Evolutionary conservation across 2,797 vertebrate species (phyloP).

Genomic region (Allobates femoralis): DNA sequence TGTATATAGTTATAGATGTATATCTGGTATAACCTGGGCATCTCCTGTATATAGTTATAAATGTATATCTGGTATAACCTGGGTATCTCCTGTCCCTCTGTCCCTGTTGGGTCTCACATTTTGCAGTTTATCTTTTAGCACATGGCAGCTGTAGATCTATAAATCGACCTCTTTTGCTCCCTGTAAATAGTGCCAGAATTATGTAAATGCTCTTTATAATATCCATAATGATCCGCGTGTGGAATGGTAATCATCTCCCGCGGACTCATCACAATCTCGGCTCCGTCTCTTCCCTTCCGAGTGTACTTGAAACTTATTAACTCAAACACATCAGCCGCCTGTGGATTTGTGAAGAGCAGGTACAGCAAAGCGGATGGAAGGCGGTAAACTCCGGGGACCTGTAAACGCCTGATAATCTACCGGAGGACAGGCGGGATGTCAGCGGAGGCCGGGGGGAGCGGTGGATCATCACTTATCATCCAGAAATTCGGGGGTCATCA

Average conservation of each 20-base stretch:
- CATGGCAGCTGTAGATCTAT: background rate
- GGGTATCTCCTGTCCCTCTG: background rate
- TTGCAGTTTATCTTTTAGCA: background rate
- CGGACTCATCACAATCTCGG: slow-evolving; percentile 27
- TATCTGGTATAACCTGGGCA: no score
- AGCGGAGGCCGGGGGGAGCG: background rate
- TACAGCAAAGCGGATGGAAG: background rate
- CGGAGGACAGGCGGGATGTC: background rate
- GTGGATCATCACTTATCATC: no score
- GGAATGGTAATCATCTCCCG: slow-evolving; percentile 32
- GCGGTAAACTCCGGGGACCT: background rate
- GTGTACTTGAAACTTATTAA: slow-evolving; percentile 33
- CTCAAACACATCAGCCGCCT: slow-evolving; percentile 39
- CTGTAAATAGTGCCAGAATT: background rate
- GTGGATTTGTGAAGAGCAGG: background rate
- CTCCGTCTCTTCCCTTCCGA: slow-evolving; percentile 8
- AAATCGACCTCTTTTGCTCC: background rate
- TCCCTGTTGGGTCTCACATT: no score
- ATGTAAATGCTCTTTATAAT: slow-evolving; percentile 23
- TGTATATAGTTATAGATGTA: no score
- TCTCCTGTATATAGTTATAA: no score
- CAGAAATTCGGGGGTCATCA: no score
- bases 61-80: background rate
- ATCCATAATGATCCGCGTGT: background rate
- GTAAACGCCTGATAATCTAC: background rate